Evolutionary conservation across 2,797 vertebrate genomes (phyloP).

Genomic region (Sebastes itinus): DNA sequence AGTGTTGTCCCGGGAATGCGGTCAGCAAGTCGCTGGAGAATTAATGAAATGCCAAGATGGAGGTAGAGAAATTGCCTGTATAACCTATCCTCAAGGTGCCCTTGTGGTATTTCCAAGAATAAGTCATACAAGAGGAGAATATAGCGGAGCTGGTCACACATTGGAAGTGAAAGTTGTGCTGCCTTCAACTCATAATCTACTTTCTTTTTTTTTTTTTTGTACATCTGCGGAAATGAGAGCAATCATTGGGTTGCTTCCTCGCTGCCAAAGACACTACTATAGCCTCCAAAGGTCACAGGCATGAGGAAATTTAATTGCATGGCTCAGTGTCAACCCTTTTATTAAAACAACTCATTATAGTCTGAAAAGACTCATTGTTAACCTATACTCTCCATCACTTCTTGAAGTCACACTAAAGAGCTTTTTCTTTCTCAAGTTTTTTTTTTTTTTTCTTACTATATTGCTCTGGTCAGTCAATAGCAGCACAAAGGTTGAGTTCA

Average conservation of each 20-base stretch:
- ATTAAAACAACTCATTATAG: constrained; percentile 67
- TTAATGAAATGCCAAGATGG: constrained; percentile 84
- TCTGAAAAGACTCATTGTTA: constrained; percentile 41
- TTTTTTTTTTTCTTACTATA: not conserved
- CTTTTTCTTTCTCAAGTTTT: not conserved
- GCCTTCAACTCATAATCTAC: constrained; percentile 53
- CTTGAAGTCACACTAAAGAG: constrained; percentile 7
- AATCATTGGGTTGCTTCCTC: constrained; percentile 35
- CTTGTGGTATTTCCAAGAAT: constrained; percentile 79
- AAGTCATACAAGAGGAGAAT: constrained; percentile 71
- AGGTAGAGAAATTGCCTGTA: constrained; percentile 81
- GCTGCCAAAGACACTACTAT: not conserved
- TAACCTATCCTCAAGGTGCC: constrained; percentile 85
- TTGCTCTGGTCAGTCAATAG: not conserved
- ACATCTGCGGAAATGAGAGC: constrained; percentile 49
- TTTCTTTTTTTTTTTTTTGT: constrained; percentile 14
- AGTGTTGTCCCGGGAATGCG: constrained; percentile 82
- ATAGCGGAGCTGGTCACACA: constrained; percentile 30
- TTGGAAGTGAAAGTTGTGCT: constrained; percentile 48
- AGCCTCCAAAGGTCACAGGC: constrained; percentile 65
- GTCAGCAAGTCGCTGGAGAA: constrained; percentile 81
- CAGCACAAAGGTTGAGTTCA: not conserved
- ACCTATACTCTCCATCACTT: constrained; percentile 22
- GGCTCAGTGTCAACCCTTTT: constrained; percentile 47
- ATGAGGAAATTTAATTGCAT: constrained; percentile 64